phyloP scores from a whole-genome alignment of 2,888 invertebrate species.

The Parthenolecanium corni region DNA sequence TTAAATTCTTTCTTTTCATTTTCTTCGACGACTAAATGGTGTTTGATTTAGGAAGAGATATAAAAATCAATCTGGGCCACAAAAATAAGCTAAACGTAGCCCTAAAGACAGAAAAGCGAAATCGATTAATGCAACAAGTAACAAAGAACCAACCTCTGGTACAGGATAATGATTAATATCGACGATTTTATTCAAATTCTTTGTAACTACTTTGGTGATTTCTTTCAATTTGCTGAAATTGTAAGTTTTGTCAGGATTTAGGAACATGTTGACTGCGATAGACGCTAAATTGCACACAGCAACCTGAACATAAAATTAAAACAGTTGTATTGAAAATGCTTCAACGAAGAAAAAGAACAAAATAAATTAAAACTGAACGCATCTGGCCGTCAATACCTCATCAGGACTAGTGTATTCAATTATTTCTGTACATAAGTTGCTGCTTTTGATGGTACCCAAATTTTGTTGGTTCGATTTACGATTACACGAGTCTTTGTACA shows the following conservation, averaged over 20 bases:
- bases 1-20: no score
- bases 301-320: conserved; percentile 42
- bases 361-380: no score
- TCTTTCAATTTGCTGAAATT: conserved; percentile 78
- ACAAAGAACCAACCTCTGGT: conserved; percentile 55
- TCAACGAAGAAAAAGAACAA: no score
- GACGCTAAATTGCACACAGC: conserved; percentile 98
- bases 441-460: conserved; percentile 94
- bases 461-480: conserved; percentile 96
- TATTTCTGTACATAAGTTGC: conserved; percentile 96
- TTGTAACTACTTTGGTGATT: conserved; percentile 76
- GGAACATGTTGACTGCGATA: conserved; percentile 90
- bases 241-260: conserved; percentile 62
- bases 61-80: no score
- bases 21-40: no score
- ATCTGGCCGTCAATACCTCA: conserved; percentile 47
- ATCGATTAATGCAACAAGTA: no score
- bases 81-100: neutral
- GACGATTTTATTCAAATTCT: conserved; percentile 91
- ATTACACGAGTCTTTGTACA: conserved; percentile 93
- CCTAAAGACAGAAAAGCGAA: neutral
- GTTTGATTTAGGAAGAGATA: no score
- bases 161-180: conserved; percentile 94
- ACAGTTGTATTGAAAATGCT: no score
- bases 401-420: conserved; percentile 84